phyloP scores from a whole-genome alignment of 2,113 vertebrate species.

The Odocoileus hemionus region DNA sequence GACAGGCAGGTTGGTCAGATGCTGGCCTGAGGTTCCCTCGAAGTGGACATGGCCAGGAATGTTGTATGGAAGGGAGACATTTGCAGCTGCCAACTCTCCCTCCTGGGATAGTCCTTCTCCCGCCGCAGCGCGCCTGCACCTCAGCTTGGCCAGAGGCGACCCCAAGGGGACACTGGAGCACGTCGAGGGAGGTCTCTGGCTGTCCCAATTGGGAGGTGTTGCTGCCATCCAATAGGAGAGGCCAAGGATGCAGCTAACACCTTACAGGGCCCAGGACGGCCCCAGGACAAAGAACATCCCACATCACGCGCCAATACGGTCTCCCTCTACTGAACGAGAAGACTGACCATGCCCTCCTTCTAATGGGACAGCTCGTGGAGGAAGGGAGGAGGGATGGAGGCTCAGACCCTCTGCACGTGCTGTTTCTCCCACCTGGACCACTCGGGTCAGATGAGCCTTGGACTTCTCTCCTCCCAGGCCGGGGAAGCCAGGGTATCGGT shows the following conservation, averaged over 20 bases:
- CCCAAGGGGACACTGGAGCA: background rate
- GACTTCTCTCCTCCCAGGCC: background rate
- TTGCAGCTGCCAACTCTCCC: background rate
- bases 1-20: background rate
- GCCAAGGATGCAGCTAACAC: background rate
- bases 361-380: background rate
- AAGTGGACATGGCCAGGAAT: background rate
- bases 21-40: background rate
- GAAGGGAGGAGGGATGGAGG: background rate
- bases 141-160: no score
- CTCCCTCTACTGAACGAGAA: background rate
- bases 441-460: background rate
- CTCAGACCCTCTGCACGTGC: background rate
- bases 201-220: background rate
- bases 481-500: background rate
- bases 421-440: background rate
- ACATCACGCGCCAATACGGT: accelerated
- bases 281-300: accelerated
- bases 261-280: accelerated
- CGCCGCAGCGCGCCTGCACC: background rate
- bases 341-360: background rate
- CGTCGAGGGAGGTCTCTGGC: background rate
- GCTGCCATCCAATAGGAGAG: background rate
- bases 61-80: background rate
- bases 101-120: background rate